Evolutionary conservation across 1,140 invertebrate species (phyloP).

Genomic region (Hypothenemus hampei): DNA sequence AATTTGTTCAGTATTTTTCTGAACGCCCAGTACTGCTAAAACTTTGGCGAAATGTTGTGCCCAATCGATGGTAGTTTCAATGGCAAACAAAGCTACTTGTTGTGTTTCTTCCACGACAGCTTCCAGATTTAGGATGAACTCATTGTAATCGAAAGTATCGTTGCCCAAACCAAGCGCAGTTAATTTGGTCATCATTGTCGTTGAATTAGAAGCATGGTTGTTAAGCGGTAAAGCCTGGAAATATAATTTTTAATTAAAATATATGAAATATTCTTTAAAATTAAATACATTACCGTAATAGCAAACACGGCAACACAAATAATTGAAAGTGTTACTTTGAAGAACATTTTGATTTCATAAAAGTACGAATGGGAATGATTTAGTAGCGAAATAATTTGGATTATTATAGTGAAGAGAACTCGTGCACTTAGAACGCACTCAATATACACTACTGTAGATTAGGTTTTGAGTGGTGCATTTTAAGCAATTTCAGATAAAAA

Average conservation of each 20-base stretch:
- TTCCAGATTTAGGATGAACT: constrained; percentile 7
- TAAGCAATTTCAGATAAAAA: too few relatives aligned
- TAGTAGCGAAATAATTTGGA: neutral
- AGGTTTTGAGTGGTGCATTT: too few relatives aligned
- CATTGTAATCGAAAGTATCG: constrained; percentile 5
- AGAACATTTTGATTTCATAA: neutral
- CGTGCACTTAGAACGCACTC: neutral
- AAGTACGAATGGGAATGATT: neutral
- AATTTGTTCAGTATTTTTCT: constrained; percentile 1
- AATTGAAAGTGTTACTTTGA: neutral
- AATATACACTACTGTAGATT: too few relatives aligned
- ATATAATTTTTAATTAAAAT: neutral
- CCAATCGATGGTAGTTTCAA: neutral
- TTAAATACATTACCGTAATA: neutral
- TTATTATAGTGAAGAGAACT: constrained; percentile 1
- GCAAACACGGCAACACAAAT: neutral
- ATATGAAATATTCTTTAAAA: neutral
- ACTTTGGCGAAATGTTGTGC: neutral
- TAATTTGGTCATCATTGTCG: neutral
- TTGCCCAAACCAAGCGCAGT: neutral
- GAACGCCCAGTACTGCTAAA: neutral
- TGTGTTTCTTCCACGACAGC: constrained; percentile 2
- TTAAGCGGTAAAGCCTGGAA: neutral
- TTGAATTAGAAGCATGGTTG: neutral
- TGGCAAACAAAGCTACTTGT: constrained; percentile 1